Percentiles rank a stretch among this genome's conserved stretches.
These are phyloP conservation scores for Muscina levida DNA, from an alignment of 2,888 invertebrate genomes.

Conservation along the genomic window DNA sequence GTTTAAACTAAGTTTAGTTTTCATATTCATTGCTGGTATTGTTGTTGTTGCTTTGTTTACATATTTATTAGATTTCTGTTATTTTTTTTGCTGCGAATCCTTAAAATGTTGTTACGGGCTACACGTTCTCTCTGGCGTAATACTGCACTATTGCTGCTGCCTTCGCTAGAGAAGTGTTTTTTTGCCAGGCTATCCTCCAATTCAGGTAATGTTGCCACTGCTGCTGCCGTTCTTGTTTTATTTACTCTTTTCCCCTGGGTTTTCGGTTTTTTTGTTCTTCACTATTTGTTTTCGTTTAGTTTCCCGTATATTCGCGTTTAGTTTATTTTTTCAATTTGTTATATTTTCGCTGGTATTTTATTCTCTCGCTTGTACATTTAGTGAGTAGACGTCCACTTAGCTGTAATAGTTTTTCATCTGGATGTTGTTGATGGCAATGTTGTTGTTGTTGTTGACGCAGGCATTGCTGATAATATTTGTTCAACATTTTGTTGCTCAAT, in stretches of 20 bases:
- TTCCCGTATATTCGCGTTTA: constrained; percentile 6
- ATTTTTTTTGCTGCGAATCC: too few relatives aligned
- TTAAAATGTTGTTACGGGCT: too few relatives aligned
- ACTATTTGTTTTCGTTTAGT: neutral
- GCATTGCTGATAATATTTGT: neutral
- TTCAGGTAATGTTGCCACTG: neutral
- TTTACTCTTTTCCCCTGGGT: neutral
- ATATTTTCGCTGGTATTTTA: constrained; percentile 29
- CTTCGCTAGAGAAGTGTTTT: too few relatives aligned
- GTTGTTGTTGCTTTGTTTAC: neutral
- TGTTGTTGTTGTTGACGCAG: constrained; percentile 6
- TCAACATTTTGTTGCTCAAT: neutral
- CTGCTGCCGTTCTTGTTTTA: neutral
- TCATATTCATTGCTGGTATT: neutral
- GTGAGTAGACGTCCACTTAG: constrained; percentile 17
- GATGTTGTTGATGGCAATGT: constrained; percentile 3
- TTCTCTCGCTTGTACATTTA: neutral
- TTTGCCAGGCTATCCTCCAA: too few relatives aligned
- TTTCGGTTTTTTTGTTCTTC: neutral
- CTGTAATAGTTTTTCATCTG: constrained; percentile 20
- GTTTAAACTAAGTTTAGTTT: constrained; percentile 3
- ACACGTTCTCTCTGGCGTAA: neutral
- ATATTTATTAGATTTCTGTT: neutral
- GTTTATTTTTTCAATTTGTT: constrained; percentile 39
- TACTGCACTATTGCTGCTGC: neutral